These are phyloP conservation scores for Typhlomys cinereus DNA, from an alignment of 2,113 vertebrate genomes.

Conservation along the genomic window DNA sequence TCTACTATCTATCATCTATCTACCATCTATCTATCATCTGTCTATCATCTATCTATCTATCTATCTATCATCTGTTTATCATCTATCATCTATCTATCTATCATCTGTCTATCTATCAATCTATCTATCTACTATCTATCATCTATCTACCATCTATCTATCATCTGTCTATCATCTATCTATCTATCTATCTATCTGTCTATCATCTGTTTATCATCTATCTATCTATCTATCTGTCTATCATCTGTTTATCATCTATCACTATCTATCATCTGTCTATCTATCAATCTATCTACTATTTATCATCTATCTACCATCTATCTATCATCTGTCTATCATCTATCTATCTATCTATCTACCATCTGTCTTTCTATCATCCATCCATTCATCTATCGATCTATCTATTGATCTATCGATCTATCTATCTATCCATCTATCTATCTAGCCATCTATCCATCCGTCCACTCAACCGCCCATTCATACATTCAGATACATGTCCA, in stretches of 20 bases:
- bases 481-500: accelerated
- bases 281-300: not conserved
- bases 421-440: accelerated
- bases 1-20: accelerated
- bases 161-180: accelerated
- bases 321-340: not conserved
- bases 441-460: accelerated
- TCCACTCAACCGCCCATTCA: accelerated
- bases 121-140: not conserved
- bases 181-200: accelerated
- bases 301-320: accelerated
- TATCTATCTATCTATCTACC: not conserved
- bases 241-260: too few relatives aligned
- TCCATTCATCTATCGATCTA: not conserved
- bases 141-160: not conserved
- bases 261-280: not conserved
- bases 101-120: not conserved
- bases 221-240: too few relatives aligned
- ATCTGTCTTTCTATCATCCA: accelerated
- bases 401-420: not conserved
- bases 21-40: accelerated
- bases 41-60: too few relatives aligned
- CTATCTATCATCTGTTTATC: too few relatives aligned
- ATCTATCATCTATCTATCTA: too few relatives aligned
- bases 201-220: too few relatives aligned